phyloP scores from a whole-genome alignment of 2,113 vertebrate species.

The Lutjanus erythropterus region DNA sequence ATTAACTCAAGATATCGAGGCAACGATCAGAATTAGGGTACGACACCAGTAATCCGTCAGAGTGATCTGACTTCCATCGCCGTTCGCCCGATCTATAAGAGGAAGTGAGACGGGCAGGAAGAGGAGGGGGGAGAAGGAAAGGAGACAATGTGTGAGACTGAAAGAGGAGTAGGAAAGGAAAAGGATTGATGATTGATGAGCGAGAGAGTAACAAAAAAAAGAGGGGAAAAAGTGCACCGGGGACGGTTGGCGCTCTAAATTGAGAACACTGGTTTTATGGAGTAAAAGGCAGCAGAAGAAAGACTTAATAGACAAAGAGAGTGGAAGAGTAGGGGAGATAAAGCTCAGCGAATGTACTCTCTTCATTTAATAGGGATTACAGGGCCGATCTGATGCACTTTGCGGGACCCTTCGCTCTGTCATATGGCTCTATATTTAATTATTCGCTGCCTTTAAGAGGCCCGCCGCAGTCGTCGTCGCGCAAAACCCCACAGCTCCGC shows the following conservation, averaged over 20 bases:
- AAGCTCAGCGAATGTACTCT: conserved; percentile 69
- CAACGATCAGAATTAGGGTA: no score
- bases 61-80: conserved; percentile 58
- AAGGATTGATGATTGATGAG: conserved; percentile 57
- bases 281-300: conserved; percentile 65
- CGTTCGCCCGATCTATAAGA: conserved; percentile 28
- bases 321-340: conserved; percentile 56
- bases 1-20: no score
- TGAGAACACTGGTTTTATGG: conserved; percentile 65
- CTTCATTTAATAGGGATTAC: conserved; percentile 81
- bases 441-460: conserved; percentile 73
- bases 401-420: conserved; percentile 72
- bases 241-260: conserved; percentile 45
- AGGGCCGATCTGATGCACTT: conserved; percentile 78
- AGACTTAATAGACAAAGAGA: conserved; percentile 67
- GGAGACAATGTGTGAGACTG: conserved; percentile 20
- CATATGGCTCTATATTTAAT: conserved; percentile 80
- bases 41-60: conserved; percentile 74
- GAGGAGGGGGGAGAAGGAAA: background rate
- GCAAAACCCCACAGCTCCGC: conserved; percentile 50
- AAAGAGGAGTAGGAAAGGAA: conserved; percentile 31
- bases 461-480: conserved; percentile 22
- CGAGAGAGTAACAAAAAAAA: conserved; percentile 7
- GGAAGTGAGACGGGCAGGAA: background rate
- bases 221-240: conserved; percentile 26